Conservation (phyloP, 2,888 invertebrate species). For the Anaspis maculata region DNA sequence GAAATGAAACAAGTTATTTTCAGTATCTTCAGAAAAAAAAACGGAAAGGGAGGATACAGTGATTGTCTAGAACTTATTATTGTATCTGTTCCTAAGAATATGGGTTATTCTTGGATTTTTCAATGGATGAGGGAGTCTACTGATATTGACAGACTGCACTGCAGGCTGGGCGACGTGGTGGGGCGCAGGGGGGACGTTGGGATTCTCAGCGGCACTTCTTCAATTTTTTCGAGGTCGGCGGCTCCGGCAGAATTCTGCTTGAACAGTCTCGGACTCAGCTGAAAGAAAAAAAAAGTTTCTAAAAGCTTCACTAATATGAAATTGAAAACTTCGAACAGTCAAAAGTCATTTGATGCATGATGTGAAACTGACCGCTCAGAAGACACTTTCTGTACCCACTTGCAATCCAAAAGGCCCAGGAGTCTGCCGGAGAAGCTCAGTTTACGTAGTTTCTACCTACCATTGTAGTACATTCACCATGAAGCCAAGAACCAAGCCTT, state of each 20-base stretch:
- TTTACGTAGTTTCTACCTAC: too few relatives aligned
- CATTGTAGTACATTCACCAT: too few relatives aligned
- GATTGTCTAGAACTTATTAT: slow-evolving; percentile 27
- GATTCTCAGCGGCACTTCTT: slow-evolving; percentile 47
- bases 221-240: slow-evolving; percentile 61
- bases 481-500: too few relatives aligned
- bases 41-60: slow-evolving; percentile 9
- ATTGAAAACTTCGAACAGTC: slow-evolving; percentile 1
- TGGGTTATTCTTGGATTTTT: too few relatives aligned
- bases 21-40: neutral
- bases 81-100: slow-evolving; percentile 14
- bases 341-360: too few relatives aligned
- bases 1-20: too few relatives aligned
- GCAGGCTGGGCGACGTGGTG: slow-evolving; percentile 21
- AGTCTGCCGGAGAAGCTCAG: too few relatives aligned
- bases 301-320: neutral
- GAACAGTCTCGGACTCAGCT: slow-evolving; percentile 43
- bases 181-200: slow-evolving; percentile 28
- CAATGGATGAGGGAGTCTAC: slow-evolving; percentile 38
- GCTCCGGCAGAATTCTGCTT: slow-evolving; percentile 64
- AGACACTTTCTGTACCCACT: too few relatives aligned
- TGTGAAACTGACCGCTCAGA: too few relatives aligned
- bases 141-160: slow-evolving; percentile 38
- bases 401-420: too few relatives aligned
- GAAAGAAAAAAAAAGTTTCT: neutral